Conservation (phyloP, 2,113 vertebrate genomes). For the Sinocyclocheilus anshuiensis region DNA sequence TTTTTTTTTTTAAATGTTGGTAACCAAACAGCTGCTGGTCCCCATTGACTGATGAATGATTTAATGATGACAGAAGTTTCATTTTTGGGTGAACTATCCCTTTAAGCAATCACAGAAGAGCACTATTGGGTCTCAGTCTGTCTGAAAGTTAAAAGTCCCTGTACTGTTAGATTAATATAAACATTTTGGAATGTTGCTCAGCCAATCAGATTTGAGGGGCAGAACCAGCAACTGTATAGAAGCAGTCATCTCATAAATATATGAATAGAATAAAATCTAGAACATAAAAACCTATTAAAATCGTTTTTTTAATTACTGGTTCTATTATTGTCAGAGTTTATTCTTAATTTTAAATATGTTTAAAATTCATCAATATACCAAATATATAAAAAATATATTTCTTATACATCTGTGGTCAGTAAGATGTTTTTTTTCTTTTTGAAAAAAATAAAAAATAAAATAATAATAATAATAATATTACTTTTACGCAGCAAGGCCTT, state of each 20-base stretch:
- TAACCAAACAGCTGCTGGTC: too few relatives aligned
- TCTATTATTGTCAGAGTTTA: too few relatives aligned
- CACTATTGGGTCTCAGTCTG: neutral
- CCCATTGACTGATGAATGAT: too few relatives aligned
- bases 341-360: too few relatives aligned
- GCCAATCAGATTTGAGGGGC: neutral
- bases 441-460: neutral
- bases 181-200: neutral
- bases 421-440: neutral
- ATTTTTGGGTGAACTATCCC: too few relatives aligned
- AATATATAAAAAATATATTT: too few relatives aligned
- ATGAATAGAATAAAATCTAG: neutral
- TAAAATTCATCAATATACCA: too few relatives aligned
- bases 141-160: neutral
- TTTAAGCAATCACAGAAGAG: neutral
- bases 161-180: neutral
- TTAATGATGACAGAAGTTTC: too few relatives aligned
- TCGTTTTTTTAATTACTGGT: too few relatives aligned
- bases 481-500: neutral
- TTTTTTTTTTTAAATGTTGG: too few relatives aligned
- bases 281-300: neutral
- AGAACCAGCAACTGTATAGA: neutral
- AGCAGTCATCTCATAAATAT: neutral
- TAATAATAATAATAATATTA: neutral
- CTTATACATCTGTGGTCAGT: too few relatives aligned